Base-by-base conservation (phyloP, 92 coral and sea anemone genomes). In the Phenganax subtilis region DNA sequence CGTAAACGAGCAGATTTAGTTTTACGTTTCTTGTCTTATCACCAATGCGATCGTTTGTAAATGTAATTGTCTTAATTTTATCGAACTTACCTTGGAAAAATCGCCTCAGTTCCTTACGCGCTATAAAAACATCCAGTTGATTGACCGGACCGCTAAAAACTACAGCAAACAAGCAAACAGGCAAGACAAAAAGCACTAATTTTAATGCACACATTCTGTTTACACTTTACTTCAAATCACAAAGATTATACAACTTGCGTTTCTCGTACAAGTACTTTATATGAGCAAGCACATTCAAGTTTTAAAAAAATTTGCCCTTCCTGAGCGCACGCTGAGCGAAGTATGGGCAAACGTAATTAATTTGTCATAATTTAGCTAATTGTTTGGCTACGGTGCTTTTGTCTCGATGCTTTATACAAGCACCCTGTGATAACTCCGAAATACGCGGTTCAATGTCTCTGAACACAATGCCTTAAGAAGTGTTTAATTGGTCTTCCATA, bases 341-440 rank as follows among this genome's bases (percentile, higher is more conserved):
- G 16, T 55, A 69, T 76, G 60, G 47, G 69, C 69, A 15, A 30
- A 27, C 83, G 28, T 30, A 79, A 79, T 79, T 79, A 79, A 30
- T 63, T 79, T 79, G 83, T 63, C 83, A 79, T 79, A 79, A 79
- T 79, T 79, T 61, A 73, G 67, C 55, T 79, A 79, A 79, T 79
- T 79, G 83, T 54, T 68, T 30, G 58, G 47, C 69, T 25, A 64
- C 59, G 60, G 72, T 63, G 73, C 10, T 55, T 73, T 79, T 79
- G 74, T 64, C 31, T 63, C 47, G 58, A 11, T 0, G 70, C 55
- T 14, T 31, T 76, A 27, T 69, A 58, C 73, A 73, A 52, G 53
- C 73, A 47, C 58, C 8, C 62, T n/a, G 62, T 79, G 83, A 57
- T 76, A 76, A 27, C 47, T 20, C 70, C 30, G 55, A 51, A 17